Evolutionary conservation across 1,140 invertebrate genomes (phyloP), one percentile per base, ranked within the genome.

Genomic region (Procambarus clarkii): DNA sequence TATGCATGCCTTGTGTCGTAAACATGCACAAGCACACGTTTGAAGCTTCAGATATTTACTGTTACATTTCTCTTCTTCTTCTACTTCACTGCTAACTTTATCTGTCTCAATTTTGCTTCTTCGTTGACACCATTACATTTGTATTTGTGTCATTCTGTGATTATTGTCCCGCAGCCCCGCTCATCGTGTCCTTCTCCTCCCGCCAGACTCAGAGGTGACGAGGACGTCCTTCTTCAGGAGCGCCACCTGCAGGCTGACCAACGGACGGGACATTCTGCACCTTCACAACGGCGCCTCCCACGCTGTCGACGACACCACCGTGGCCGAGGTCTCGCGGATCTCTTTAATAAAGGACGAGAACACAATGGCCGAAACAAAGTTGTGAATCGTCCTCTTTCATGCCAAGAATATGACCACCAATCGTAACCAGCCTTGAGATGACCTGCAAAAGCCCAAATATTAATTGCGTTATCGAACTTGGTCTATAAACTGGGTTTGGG

Each of bases 221-320:
- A 60, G 86, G 46, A 69, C 86, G 2, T 88, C 86, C 18, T 88
- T 88, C 86, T 88, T 88, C 86, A 80, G 86, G 78, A 88, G 77
- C 24, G 78, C 86, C 34, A 88, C 86, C 50, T 71, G 34, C 58
- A 88, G 58, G 77, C 78, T 79, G 21, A 81, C 77, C 86, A 81
- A 81, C 44, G 86, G 60, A 5, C 76, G 76, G 9, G 78, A 81
- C 24, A 77, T 81, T 18, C 77, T 69, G 54, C 77, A 46, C 2
- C 34, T 80, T 24, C 54, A 69, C 78, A 80, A 79, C 78, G 77
- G 78, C 78, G 21, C 69, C 44, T 18, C 44, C 34, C 77, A 80
- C 77, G 79, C 54, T n/a, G 34, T 88, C 58, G 86, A 88, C 15
- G 78, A 79, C 34, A 54, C 86, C 77, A 69, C 60, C 58, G 77